A percentile compares a stretch with the other conserved stretches of the same genome.
Conservation (phyloP, 2,888 invertebrate genomes). For the Lobophora halterata region DNA sequence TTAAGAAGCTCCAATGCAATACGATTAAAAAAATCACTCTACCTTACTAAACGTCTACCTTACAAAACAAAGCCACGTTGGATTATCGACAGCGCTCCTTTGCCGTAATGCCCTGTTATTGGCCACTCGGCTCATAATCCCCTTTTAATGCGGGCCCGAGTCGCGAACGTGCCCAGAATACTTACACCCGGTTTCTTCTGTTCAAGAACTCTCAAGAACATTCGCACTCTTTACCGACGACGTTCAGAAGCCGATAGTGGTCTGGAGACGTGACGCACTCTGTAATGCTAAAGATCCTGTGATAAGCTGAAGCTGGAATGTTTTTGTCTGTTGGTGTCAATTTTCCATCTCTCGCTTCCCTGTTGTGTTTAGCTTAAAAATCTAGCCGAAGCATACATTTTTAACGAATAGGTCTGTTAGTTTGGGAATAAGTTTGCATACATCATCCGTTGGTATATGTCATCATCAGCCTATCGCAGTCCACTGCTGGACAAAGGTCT, state of each 20-base stretch:
- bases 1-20: no score
- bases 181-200: constrained; percentile 50
- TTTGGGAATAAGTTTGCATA: no score
- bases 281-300: constrained; percentile 13
- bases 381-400: no score
- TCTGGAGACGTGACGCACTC: constrained; percentile 15
- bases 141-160: constrained; percentile 70
- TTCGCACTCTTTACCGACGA: constrained; percentile 63
- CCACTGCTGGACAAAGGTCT: no score
- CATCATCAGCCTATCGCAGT: no score
- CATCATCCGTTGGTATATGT: no score
- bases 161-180: constrained; percentile 66
- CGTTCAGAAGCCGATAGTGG: constrained; percentile 37
- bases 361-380: no score
- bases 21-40: no score
- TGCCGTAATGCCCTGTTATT: constrained; percentile 62
- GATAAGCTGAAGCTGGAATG: constrained; percentile 18
- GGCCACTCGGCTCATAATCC: constrained; percentile 75
- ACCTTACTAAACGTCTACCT: no score
- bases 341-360: no score
- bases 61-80: constrained; percentile 52
- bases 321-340: no score
- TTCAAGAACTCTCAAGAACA: constrained; percentile 58
- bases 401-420: no score
- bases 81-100: constrained; percentile 51